Base-by-base conservation (phyloP, 2,797 vertebrate species). In the Galaxias olidus region DNA sequence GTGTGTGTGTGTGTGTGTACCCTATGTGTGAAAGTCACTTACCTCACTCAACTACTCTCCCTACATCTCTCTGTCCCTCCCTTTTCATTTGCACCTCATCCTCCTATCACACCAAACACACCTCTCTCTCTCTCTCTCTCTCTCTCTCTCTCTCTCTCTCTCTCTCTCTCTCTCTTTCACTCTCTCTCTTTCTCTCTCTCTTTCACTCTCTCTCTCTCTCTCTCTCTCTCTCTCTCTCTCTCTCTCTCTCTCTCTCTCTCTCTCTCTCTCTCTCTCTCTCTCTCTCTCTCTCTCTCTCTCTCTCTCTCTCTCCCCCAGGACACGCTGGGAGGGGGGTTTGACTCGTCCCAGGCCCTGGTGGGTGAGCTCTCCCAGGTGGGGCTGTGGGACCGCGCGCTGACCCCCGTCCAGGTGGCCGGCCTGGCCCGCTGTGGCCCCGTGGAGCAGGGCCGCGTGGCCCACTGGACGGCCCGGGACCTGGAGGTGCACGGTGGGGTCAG, bases 291-390 rank as follows among this genome's bases (percentile, higher is more conserved):
- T 40, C 47, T 15, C 12, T 12, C 15, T 4, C 9, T 46, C 17
- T 41, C 46, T 46, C 15, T 64, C 17, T 52, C 41, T 63, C 44
- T 18, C 50, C 50, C 12, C 43, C 54, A 98, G 97, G 94, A 96
- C 79, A 91, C 93, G 0, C 65, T 94, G 20, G 95, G 94, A 0
- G 96, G 96, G n/a, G 93, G 95, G 13, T 98, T 98, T 46, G 97
- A 98, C 18, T 95, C 95, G 30, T 94, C 96, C 0, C 96, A 98
- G 77, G 95, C 96, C 62, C 90, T 98, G 8, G 94, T 98, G 0
- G 97, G 97, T 45, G 96, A 99, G 82, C 73, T 99, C 76, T 92
- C 96, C 0, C 96, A 99, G 85, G 94, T 98, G 71, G 90, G 94
- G 4, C 78, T 99, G 61, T 99, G 97, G 97, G 95, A 98, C 82